A percentile compares a stretch with the other conserved stretches of the same genome.
These are phyloP conservation scores for Pseudochromis fuscus DNA, from an alignment of 2,797 vertebrate species.

Conservation along the genomic window DNA sequence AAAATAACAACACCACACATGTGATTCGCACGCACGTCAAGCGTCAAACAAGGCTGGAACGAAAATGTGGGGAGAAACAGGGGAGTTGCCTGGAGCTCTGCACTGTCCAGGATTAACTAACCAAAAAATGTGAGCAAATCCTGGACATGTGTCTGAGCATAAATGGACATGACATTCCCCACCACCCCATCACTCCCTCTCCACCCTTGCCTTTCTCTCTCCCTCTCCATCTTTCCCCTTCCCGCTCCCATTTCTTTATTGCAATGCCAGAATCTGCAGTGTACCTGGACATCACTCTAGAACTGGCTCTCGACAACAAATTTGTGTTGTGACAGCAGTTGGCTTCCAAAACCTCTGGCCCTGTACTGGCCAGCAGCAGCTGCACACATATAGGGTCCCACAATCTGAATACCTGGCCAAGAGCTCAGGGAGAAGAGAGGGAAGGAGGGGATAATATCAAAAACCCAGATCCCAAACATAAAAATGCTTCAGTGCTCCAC, in stretches of 20 bases:
- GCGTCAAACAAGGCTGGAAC: conserved; percentile 37
- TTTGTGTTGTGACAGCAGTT: conserved; percentile 79
- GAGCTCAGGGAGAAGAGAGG: conserved; percentile 56
- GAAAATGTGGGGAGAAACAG: too few relatives aligned
- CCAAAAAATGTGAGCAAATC: conserved; percentile 41
- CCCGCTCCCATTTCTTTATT: conserved; percentile 48
- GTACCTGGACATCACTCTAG: conserved; percentile 66
- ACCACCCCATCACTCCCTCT: conserved; percentile 41
- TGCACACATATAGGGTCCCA: conserved; percentile 61
- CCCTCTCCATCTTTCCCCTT: conserved; percentile 19
- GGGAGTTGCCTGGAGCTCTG: conserved; percentile 37
- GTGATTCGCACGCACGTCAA: conserved; percentile 20
- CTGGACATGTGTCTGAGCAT: conserved; percentile 53
- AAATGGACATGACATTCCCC: conserved; percentile 59
- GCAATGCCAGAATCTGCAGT: conserved; percentile 57
- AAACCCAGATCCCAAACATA: conserved; percentile 77
- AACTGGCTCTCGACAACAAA: conserved; percentile 73
- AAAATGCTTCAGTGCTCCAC: conserved; percentile 65
- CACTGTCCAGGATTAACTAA: conserved; percentile 39
- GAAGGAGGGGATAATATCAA: conserved; percentile 56
- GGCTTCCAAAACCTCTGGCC: conserved; percentile 63
- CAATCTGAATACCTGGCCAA: conserved; percentile 71
- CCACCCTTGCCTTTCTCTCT: conserved; percentile 23
- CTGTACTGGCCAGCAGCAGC: conserved; percentile 66
- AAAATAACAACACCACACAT: conserved; percentile 9